Conservation (phyloP, 2,888 invertebrate genomes). For the Pasiphila rectangulata region DNA sequence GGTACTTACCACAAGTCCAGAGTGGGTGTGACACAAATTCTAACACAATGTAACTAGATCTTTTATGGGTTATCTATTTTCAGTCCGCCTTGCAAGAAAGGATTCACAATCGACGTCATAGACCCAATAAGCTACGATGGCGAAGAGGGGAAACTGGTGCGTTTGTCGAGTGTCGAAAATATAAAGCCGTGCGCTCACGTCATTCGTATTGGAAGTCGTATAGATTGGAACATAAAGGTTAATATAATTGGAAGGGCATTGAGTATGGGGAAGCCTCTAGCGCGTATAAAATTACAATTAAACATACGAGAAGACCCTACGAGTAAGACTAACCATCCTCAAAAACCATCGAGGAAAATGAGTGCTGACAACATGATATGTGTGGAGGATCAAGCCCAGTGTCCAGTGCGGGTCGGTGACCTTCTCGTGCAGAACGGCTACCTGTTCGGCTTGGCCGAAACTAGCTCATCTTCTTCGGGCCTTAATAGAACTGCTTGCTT, state of each 20-base stretch:
- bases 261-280: slow-evolving; percentile 45
- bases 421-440: slow-evolving; percentile 53
- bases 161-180: slow-evolving; percentile 54
- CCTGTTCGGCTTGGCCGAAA: slow-evolving; percentile 58
- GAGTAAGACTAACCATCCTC: no score
- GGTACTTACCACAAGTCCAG: background rate
- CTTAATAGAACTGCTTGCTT: slow-evolving; percentile 53
- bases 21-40: background rate
- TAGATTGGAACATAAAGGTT: slow-evolving; percentile 39
- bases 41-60: background rate
- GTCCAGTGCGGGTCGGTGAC: slow-evolving; percentile 64
- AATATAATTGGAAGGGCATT: slow-evolving; percentile 57
- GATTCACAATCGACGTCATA: slow-evolving; percentile 52
- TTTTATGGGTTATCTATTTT: slow-evolving; percentile 40
- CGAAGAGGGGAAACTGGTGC: slow-evolving; percentile 49
- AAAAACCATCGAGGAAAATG: slow-evolving; percentile 37
- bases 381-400: slow-evolving; percentile 50
- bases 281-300: slow-evolving; percentile 52
- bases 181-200: slow-evolving; percentile 49
- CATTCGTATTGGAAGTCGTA: slow-evolving; percentile 44
- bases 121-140: slow-evolving; percentile 53
- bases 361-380: slow-evolving; percentile 50
- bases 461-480: slow-evolving; percentile 44
- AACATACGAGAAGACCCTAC: slow-evolving; percentile 17
- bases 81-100: slow-evolving; percentile 67